phyloP scores from a whole-genome alignment of 2,797 vertebrate species.

The Natrix natrix region DNA sequence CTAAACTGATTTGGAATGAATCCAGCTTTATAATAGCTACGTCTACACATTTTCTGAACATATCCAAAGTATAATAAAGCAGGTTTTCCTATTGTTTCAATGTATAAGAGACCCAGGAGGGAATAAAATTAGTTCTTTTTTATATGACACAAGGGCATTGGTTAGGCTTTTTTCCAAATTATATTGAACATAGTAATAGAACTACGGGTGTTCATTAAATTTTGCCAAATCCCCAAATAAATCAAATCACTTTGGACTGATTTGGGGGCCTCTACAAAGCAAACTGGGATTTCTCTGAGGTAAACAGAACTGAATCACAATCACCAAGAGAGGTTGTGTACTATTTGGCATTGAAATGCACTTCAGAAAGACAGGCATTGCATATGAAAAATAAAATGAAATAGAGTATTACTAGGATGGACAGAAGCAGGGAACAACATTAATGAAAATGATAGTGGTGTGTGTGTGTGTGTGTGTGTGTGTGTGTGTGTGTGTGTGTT shows the following conservation, averaged over 20 bases:
- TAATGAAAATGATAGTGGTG: background rate
- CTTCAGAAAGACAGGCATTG: background rate
- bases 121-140: background rate
- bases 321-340: background rate
- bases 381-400: background rate
- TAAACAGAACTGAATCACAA: background rate
- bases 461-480: background rate
- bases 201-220: background rate
- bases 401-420: background rate
- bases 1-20: constrained; percentile 13
- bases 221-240: background rate
- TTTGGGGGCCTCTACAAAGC: background rate
- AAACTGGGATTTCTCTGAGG: background rate
- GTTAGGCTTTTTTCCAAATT: background rate
- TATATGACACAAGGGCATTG: background rate
- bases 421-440: background rate
- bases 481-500: accelerated
- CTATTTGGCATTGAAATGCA: background rate
- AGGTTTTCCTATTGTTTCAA: background rate
- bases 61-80: background rate
- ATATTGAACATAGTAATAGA: background rate
- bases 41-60: background rate
- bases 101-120: background rate
- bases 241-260: background rate
- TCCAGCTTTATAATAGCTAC: constrained; percentile 8